Conservation (phyloP, 2,797 vertebrate species). For the Tokudaia tokunoshimensis region DNA sequence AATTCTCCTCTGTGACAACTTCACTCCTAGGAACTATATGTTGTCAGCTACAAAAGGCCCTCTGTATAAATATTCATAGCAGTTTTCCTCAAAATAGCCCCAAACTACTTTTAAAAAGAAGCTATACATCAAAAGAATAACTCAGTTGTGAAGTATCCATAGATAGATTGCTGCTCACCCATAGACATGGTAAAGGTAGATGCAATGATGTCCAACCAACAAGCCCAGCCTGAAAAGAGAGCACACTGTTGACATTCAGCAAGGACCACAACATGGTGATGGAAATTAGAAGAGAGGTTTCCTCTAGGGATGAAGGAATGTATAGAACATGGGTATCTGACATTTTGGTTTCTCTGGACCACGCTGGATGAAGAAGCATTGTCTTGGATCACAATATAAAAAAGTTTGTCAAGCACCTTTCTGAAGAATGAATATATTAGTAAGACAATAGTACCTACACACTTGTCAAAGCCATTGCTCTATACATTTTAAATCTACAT, state of each 20-base stretch:
- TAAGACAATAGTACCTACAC: not conserved
- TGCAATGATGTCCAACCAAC: not conserved
- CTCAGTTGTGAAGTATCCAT: not conserved
- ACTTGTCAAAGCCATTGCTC: not conserved
- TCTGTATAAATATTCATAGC: not conserved
- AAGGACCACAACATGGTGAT: not conserved
- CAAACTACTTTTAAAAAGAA: slow-evolving; percentile 29
- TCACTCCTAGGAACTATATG: not conserved
- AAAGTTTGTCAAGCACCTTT: not conserved
- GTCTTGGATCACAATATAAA: not conserved
- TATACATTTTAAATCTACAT: not conserved
- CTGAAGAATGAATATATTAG: not conserved
- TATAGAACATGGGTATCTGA: not conserved
- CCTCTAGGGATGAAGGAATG: not conserved
- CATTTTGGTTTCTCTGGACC: not conserved
- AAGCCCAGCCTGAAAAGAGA: not conserved
- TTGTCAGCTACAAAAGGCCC: not conserved
- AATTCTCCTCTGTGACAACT: slow-evolving; percentile 10
- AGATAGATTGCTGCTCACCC: not conserved
- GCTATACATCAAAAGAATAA: not conserved
- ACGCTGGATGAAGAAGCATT: not conserved
- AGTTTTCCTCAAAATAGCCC: not conserved
- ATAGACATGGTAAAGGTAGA: not conserved
- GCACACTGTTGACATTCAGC: not conserved
- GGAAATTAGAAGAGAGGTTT: not conserved